Conservation (phyloP, 2,888 invertebrate species). For the Morpho deidamia region DNA sequence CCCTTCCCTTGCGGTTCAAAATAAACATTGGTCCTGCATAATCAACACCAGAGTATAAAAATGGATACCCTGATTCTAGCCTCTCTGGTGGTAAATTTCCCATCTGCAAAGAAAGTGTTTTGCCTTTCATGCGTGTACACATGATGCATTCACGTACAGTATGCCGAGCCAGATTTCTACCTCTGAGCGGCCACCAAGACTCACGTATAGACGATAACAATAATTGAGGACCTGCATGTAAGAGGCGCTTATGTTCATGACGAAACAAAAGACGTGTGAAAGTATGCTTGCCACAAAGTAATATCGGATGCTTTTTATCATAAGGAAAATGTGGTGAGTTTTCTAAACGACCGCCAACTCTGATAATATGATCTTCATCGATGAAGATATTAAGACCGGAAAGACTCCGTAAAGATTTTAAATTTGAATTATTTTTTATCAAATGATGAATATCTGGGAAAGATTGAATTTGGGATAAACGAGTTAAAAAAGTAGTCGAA, state of each 20-base stretch:
- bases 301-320: constrained; percentile 26
- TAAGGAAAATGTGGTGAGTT: constrained; percentile 17
- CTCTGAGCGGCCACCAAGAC: constrained; percentile 20
- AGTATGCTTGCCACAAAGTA: constrained; percentile 22
- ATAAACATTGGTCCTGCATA: constrained; percentile 27
- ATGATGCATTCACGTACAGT: constrained; percentile 12
- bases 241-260: constrained; percentile 16
- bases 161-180: constrained; percentile 18
- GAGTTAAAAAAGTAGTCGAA: neutral
- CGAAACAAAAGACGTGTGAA: constrained; percentile 20
- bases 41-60: constrained; percentile 26
- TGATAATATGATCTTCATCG: constrained; percentile 1
- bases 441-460: constrained; percentile 5
- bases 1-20: constrained; percentile 25
- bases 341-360: constrained; percentile 14
- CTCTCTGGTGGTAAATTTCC: constrained; percentile 23
- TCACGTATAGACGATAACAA: constrained; percentile 19
- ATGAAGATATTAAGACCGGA: constrained; percentile 2
- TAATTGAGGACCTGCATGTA: constrained; percentile 22
- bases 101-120: constrained; percentile 2
- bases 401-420: neutral
- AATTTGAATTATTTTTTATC: neutral
- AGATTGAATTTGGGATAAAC: constrained; percentile 3
- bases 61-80: constrained; percentile 23
- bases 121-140: constrained; percentile 18